Evolutionary conservation across 1,140 invertebrate species (phyloP).

Genomic region (Dolichoris vasculosae): DNA sequence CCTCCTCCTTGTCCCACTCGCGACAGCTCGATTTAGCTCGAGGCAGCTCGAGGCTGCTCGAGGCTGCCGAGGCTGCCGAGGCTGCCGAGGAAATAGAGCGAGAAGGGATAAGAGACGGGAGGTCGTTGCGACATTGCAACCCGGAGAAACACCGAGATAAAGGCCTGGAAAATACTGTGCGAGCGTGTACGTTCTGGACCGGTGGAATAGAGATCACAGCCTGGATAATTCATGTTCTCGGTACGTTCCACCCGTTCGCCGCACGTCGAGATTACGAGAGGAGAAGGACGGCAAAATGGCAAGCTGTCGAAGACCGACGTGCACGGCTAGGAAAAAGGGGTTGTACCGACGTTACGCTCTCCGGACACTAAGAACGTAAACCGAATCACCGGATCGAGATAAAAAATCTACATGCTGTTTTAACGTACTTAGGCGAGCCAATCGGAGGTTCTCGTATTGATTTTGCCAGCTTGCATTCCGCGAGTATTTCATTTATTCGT

Average conservation of each 20-base stretch:
- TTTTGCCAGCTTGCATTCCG: background rate
- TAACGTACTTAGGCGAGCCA: background rate
- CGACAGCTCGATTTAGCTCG: too few relatives aligned
- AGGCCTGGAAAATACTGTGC: constrained; percentile 7
- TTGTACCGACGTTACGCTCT: too few relatives aligned
- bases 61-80: too few relatives aligned
- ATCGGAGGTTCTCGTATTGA: background rate
- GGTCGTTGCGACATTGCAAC: background rate
- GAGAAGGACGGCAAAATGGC: constrained; percentile 18
- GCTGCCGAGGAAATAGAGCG: background rate
- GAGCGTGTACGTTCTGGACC: background rate
- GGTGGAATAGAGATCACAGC: background rate
- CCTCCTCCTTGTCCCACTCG: background rate
- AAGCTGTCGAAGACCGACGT: constrained; percentile 8
- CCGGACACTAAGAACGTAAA: constrained; percentile 1
- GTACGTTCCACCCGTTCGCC: background rate
- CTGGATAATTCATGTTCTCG: background rate
- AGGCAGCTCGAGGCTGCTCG: too few relatives aligned
- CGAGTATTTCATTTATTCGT: background rate
- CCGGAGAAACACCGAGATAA: background rate
- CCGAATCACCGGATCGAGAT: background rate
- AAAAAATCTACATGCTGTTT: constrained; percentile 26
- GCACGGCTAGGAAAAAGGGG: background rate
- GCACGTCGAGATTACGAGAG: background rate
- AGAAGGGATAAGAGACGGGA: background rate